Conservation (phyloP, 2,888 invertebrate genomes). For the Amiota minor region DNA sequence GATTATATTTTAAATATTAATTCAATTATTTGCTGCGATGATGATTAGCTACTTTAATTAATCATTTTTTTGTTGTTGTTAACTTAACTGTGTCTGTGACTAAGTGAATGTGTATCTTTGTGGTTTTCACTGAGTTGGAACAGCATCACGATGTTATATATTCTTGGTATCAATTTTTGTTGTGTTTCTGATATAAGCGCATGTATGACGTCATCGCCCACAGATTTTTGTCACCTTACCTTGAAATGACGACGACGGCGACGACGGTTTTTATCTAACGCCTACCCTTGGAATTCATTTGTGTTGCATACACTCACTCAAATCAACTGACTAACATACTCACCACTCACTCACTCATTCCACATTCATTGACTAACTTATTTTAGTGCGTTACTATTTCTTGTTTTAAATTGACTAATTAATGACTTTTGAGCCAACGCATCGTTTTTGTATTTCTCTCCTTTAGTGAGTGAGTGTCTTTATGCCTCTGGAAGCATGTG, state of each 20-base stretch:
- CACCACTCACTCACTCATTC: too few species aligned
- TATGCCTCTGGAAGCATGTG: too few species aligned
- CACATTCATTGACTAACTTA: conserved; percentile 40
- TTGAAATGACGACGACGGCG: not conserved
- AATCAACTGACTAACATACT: too few species aligned
- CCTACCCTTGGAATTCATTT: conserved; percentile 55
- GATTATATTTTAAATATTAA: too few species aligned
- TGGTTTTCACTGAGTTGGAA: conserved; percentile 31
- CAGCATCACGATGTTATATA: conserved; percentile 32
- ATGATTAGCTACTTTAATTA: too few species aligned
- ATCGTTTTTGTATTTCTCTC: conserved; percentile 1
- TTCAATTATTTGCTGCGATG: too few species aligned
- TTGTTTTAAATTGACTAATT: conserved; percentile 49
- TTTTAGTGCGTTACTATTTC: conserved; percentile 46
- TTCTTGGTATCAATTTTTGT: conserved; percentile 21
- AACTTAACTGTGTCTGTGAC: conserved; percentile 36
- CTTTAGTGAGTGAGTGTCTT: too few species aligned
- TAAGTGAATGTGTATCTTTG: not conserved
- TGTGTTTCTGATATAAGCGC: conserved; percentile 28
- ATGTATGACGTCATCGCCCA: conserved; percentile 55
- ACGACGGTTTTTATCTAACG: conserved; percentile 35
- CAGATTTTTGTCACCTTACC: conserved; percentile 35
- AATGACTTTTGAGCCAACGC: conserved; percentile 39
- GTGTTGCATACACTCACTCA: conserved; percentile 33
- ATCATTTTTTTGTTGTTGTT: not conserved